These are phyloP conservation scores for Montipora foliosa DNA, from an alignment of 64 coral and sea anemone species.

Conservation along the genomic window DNA sequence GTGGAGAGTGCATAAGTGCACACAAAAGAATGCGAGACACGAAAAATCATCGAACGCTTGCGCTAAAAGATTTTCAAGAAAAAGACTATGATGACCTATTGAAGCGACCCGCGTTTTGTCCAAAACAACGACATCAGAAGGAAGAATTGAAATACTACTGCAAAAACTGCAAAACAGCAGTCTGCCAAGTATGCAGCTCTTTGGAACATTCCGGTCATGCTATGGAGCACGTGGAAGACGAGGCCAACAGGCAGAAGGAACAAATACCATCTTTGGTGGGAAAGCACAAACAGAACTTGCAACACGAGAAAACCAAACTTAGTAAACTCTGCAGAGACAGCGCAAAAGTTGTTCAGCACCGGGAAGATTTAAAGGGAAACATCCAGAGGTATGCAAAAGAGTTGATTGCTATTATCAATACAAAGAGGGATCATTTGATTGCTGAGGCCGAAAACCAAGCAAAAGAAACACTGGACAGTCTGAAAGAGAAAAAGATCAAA, in stretches of 20 bases:
- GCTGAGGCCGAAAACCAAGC: not conserved
- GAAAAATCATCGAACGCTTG: conserved; percentile 54
- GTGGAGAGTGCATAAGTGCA: conserved; percentile 48
- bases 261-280: not conserved
- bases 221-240: not conserved
- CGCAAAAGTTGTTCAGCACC: not conserved
- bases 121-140: conserved; percentile 64
- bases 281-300: not conserved
- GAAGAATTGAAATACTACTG: conserved; percentile 72
- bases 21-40: conserved; percentile 61
- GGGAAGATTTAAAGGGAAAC: not conserved
- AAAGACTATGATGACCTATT: conserved; percentile 67
- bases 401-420: not conserved
- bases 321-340: not conserved
- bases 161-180: conserved; percentile 42
- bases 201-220: not conserved
- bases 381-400: not conserved
- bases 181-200: conserved; percentile 36
- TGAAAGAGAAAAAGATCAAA: not conserved
- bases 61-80: conserved; percentile 46
- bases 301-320: not conserved
- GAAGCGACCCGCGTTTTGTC: conserved; percentile 64
- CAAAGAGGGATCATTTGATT: not conserved
- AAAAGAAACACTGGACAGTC: not conserved
- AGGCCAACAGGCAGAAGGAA: not conserved